phyloP scores from a whole-genome alignment of 1,140 invertebrate species.

The Anoplophora glabripennis region DNA sequence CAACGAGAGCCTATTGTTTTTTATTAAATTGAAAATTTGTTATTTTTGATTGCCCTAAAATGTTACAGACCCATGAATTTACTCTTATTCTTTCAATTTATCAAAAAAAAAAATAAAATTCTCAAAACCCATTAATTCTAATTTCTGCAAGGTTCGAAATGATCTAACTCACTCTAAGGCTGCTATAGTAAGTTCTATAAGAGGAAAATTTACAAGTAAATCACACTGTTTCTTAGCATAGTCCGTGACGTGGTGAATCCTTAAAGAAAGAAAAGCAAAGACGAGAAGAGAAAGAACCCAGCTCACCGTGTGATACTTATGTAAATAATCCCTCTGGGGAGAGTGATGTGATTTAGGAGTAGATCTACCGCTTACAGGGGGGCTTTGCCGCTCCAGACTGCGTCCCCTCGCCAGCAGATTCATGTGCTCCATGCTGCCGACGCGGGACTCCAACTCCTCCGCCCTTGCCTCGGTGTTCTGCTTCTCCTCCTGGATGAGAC shows the following conservation, averaged over 20 bases:
- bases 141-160: no score
- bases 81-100: no score
- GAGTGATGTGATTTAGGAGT: slow-evolving; percentile 76
- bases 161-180: no score
- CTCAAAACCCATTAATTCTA: no score
- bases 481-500: slow-evolving; percentile 97
- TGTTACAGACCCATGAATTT: no score
- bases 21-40: no score
- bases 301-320: slow-evolving; percentile 81
- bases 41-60: no score
- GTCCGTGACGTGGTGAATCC: slow-evolving; percentile 19
- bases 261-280: slow-evolving; percentile 17
- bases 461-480: slow-evolving; percentile 95
- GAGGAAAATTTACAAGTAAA: no score
- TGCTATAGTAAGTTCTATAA: no score
- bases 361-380: slow-evolving; percentile 75
- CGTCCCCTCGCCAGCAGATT: slow-evolving; percentile 77
- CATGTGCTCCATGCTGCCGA: slow-evolving; percentile 92
- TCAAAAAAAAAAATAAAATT: no score
- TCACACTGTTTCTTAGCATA: no score
- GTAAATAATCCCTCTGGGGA: slow-evolving; percentile 74
- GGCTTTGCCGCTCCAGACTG: slow-evolving; percentile 70
- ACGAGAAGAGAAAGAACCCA: slow-evolving; percentile 23
- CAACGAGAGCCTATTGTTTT: no score
- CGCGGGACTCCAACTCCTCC: slow-evolving; percentile 94